Evolutionary conservation across 2,797 vertebrate genomes (phyloP).

Genomic region (Brachyrhaphis roseni): DNA sequence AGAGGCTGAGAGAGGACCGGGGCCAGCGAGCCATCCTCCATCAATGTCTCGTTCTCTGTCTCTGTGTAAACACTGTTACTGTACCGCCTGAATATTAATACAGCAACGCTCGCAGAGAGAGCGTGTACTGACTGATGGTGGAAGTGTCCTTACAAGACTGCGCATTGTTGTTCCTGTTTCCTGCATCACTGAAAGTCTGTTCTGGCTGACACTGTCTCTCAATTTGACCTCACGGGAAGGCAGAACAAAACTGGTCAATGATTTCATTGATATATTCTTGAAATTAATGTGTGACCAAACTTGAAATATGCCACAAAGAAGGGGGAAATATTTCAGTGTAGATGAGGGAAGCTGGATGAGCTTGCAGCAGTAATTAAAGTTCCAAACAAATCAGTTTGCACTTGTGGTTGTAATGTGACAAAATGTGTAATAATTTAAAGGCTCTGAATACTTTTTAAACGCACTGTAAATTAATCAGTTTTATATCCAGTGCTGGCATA

Average conservation of each 20-base stretch:
- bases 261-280: too few species aligned
- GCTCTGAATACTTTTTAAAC: background rate
- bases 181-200: slow-evolving; percentile 33
- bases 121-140: slow-evolving; percentile 50
- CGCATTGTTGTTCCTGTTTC: slow-evolving; percentile 52
- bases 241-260: background rate
- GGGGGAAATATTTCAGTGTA: background rate
- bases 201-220: slow-evolving; percentile 21
- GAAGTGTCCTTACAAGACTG: slow-evolving; percentile 61
- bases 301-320: background rate
- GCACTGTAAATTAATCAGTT: background rate
- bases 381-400: background rate
- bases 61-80: slow-evolving; percentile 71
- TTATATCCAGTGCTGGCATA: background rate
- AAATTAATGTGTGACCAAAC: background rate
- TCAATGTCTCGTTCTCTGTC: slow-evolving; percentile 73
- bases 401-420: background rate
- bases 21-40: slow-evolving; percentile 67
- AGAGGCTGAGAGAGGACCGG: slow-evolving; percentile 67
- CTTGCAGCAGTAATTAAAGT: background rate
- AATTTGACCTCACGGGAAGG: slow-evolving; percentile 18
- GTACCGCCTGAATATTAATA: slow-evolving; percentile 75
- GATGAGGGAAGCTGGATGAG: background rate
- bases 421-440: background rate
- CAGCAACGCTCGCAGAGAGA: slow-evolving; percentile 27